Percentiles rank a stretch among this genome's conserved stretches.
These are phyloP conservation scores for Henricia sp. DNA, from an alignment of 53 echinoderm and acorn worm species.

Conservation along the genomic window DNA sequence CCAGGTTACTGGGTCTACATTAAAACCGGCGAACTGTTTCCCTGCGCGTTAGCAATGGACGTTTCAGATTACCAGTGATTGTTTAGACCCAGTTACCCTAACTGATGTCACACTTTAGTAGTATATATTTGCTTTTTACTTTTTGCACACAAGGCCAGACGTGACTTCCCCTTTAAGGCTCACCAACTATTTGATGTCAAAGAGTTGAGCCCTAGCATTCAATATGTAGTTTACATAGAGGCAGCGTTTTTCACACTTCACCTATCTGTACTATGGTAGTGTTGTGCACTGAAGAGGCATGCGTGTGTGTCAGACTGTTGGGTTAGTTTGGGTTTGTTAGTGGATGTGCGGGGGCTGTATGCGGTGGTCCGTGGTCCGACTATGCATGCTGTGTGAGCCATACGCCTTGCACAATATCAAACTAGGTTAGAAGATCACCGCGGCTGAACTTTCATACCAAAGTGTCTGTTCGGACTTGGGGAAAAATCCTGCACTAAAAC, in stretches of 20 bases:
- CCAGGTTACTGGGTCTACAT: no score
- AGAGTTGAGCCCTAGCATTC: neutral
- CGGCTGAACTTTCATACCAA: slow-evolving; percentile 16
- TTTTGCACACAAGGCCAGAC: neutral
- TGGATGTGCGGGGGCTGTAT: neutral
- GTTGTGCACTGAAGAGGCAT: slow-evolving; percentile 4
- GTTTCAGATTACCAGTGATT: no score
- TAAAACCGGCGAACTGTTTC: no score
- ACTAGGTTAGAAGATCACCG: slow-evolving; percentile 30
- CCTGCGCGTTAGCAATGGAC: no score
- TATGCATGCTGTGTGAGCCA: neutral
- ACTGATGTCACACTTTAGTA: no score
- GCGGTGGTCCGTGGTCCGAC: neutral
- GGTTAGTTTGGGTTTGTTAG: neutral
- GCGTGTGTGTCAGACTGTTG: no score
- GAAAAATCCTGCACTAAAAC: no score
- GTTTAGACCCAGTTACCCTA: no score
- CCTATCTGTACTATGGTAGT: neutral
- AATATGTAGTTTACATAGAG: no score
- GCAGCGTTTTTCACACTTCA: no score
- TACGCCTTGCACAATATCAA: neutral
- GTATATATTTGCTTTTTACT: no score
- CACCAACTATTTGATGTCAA: slow-evolving; percentile 24
- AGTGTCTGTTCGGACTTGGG: no score
- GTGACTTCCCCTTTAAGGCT: slow-evolving; percentile 25